Base-by-base conservation (phyloP, 1,140 invertebrate genomes). In the Lineus longissimus region DNA sequence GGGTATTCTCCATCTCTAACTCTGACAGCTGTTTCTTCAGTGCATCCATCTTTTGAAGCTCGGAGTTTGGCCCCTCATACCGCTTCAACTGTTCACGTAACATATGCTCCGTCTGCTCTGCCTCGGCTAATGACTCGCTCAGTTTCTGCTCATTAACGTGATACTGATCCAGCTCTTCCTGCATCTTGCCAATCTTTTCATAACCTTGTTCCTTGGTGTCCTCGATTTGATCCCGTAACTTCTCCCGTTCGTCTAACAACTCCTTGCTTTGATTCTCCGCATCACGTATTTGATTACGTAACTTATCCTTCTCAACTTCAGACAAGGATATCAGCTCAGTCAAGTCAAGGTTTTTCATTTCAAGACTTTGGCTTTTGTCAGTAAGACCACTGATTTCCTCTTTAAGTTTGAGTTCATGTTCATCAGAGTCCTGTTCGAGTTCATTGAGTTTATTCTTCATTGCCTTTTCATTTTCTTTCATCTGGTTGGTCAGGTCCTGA, bases 101-200 rank as follows among this genome's bases (percentile, higher is more conserved):
- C 30, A 72, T 72, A 30, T 31, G 58, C 55, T 71, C 76, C 62
- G 61, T 61, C 11, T 55, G 51, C 2, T 62, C 62, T 36, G 66
- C 63, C 36, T 76, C 67, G 17, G 73, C 71, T n/a, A 72, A 68
- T 7, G 63, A 67, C 17, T 77, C 77, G 33, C 73, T 56, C 25
- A 71, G 51, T 23, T 62, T 56, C 23, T 63, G 68, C 58, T 79
- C 77, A 63, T 64, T 72, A 27, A 55, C 58, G 57, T 77, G 75
- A 2, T 76, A 64, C 22, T 79, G 74, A 62, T 71, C 72, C 43
- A 75, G 72, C 22, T 70, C 74, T 23, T 73, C 64, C 36, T 79
- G 75, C n/a, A 51, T 19, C 25, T 51, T 51, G n/a, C 25, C 47
- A 19, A 51, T 51, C 25, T 51, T 51, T 19, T 19, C n/a, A 19